Evolutionary conservation across 1,140 invertebrate genomes (phyloP), one percentile per base, ranked within the genome.

Genomic region (Drosophila suzukii): DNA sequence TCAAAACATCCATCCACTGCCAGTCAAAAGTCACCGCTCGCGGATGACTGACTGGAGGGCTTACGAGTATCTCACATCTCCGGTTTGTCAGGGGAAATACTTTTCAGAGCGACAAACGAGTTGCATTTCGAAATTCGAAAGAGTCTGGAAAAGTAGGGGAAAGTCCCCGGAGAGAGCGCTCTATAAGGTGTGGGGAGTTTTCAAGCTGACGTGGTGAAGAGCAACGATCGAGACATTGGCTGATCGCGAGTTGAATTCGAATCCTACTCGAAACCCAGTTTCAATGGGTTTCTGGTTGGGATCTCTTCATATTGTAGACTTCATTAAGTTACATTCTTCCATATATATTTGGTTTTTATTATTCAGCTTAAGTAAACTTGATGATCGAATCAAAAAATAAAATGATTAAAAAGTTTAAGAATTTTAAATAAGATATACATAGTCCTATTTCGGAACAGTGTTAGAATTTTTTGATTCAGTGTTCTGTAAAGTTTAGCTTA

Each of bases 51-150:
- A 46, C 39, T 44, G 32, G 62, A 46, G 39, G 61, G 47, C 46
- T 54, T 54, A 30, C n/a, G 38, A 20, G 57, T 27, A 66, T 46
- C 51, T 63, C 56, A 49, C 43, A 32, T 17, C 30, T 12, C 44
- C 27, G 43, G 30, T 12, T 43, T 6, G 7, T 4, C 1, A 58
- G 73, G 73, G 72, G 73, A 75, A 66, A 59, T 24, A 7, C 12
- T n/a, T 17, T 27, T 17, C 17, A 4, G 36, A 44, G 60, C 38
- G 36, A 10, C 12, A 41, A 27, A 50, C 17, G 39, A 44, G 51
- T 53, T 75, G 71, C 47, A 54, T 59, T 75, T 86, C 75, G 79
- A 89, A 83, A 13, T 83, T 88, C 84, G 83, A 89, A 88, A 76
- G 67, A 66, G 15, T 46, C 59, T 75, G 34, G 32, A 51, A 55